phyloP scores from a whole-genome alignment of 2,888 invertebrate genomes.

The Caenorhabditis angaria region DNA sequence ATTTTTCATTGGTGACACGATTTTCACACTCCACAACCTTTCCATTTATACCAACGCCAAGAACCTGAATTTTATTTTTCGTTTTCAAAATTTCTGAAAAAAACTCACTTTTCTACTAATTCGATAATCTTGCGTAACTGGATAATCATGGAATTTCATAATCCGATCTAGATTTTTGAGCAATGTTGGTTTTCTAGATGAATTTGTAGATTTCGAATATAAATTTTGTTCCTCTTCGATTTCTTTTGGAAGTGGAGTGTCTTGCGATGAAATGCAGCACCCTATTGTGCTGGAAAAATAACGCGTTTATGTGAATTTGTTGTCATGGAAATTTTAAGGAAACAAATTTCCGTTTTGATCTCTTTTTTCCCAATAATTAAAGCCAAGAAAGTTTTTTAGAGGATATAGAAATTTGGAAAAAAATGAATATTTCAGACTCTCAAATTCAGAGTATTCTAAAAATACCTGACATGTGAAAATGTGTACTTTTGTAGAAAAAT shows the following conservation, averaged over 20 bases:
- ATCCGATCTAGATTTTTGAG: slow-evolving; percentile 11
- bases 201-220: slow-evolving; percentile 11
- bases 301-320: background rate
- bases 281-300: slow-evolving; percentile 38
- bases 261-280: slow-evolving; percentile 29
- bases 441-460: too few relatives aligned
- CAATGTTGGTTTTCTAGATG: background rate
- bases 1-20: slow-evolving; percentile 82
- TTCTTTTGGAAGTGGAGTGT: background rate
- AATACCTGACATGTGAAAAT: too few relatives aligned
- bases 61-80: slow-evolving; percentile 76
- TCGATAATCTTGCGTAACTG: slow-evolving; percentile 58
- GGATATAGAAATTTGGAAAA: too few relatives aligned
- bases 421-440: too few relatives aligned
- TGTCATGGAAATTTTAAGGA: background rate
- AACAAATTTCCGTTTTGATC: too few relatives aligned
- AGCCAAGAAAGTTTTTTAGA: too few relatives aligned
- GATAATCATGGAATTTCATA: slow-evolving; percentile 56
- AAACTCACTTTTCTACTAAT: slow-evolving; percentile 51
- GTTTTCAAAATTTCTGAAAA: background rate
- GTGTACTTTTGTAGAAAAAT: too few relatives aligned
- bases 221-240: slow-evolving; percentile 7
- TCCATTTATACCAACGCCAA: slow-evolving; percentile 96
- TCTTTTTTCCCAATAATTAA: too few relatives aligned
- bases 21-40: slow-evolving; percentile 95